A percentile compares a stretch with the other conserved stretches of the same genome.
Evolutionary conservation across 53 echinoderm and acorn worm genomes (phyloP).

Genomic region (Henricia sp.): DNA sequence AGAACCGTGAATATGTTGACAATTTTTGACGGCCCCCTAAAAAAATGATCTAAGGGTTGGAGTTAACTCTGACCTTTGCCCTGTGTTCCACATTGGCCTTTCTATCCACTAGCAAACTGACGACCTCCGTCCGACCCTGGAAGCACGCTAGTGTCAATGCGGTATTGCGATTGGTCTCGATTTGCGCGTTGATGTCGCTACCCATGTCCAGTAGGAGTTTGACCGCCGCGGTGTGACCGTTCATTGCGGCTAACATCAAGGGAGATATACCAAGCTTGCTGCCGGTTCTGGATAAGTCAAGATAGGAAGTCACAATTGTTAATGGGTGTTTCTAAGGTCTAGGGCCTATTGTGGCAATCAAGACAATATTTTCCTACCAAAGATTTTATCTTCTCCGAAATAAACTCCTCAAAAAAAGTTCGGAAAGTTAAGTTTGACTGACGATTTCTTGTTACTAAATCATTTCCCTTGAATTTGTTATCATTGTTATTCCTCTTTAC

Average conservation of each 20-base stretch:
- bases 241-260: slow-evolving; percentile 98
- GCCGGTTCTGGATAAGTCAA: slow-evolving; percentile 89
- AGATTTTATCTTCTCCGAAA: too few species aligned
- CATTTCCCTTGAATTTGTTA: too few species aligned
- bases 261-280: slow-evolving; percentile 98
- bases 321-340: too few species aligned
- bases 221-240: slow-evolving; percentile 97
- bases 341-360: too few species aligned
- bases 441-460: too few species aligned
- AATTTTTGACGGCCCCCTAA: not conserved
- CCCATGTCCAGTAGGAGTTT: slow-evolving; percentile 96
- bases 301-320: too few species aligned
- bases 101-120: slow-evolving; percentile 91
- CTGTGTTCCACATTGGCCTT: slow-evolving; percentile 96
- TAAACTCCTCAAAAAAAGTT: too few species aligned
- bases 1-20: not conserved
- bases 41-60: not conserved
- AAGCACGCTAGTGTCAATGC: slow-evolving; percentile 98
- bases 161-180: slow-evolving; percentile 99
- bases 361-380: too few species aligned
- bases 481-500: too few species aligned
- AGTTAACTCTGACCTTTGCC: slow-evolving; percentile 78
- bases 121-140: slow-evolving; percentile 95
- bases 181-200: slow-evolving; percentile 99
- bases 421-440: too few species aligned